phyloP scores from a whole-genome alignment of 2,113 vertebrate species.

The zebrafish (Danio rerio) region DNA sequence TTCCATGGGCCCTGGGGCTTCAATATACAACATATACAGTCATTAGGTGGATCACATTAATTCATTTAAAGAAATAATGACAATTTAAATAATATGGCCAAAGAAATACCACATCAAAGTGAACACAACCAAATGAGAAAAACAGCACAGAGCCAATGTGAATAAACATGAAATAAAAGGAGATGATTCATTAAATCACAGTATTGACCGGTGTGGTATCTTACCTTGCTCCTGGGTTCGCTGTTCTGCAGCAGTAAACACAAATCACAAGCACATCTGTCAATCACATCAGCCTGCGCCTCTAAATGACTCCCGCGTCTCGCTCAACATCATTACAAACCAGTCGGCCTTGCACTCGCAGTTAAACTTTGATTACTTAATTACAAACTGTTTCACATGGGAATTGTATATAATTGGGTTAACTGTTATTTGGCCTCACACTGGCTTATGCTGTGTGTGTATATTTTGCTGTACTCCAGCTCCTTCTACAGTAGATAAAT shows the following conservation, averaged over 20 bases:
- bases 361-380: neutral
- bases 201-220: conserved; percentile 35
- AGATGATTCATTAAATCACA: neutral
- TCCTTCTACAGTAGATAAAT: neutral
- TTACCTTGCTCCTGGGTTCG: conserved; percentile 82
- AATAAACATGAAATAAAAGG: neutral
- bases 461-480: neutral
- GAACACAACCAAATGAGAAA: neutral
- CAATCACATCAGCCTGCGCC: conserved; percentile 56
- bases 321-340: neutral
- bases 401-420: neutral
- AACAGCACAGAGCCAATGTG: neutral
- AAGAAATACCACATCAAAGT: neutral
- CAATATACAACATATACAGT: too few species aligned
- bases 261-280: conserved; percentile 66
- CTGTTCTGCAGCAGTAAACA: conserved; percentile 77
- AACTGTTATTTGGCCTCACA: conserved; percentile 1
- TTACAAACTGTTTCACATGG: neutral
- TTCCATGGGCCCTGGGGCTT: too few species aligned
- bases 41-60: too few species aligned
- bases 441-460: neutral
- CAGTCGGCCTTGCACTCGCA: neutral
- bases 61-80: neutral
- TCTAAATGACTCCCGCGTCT: neutral
- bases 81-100: neutral